Evolutionary conservation across 1,140 invertebrate genomes (phyloP).

Genomic region (Amyelois transitella): DNA sequence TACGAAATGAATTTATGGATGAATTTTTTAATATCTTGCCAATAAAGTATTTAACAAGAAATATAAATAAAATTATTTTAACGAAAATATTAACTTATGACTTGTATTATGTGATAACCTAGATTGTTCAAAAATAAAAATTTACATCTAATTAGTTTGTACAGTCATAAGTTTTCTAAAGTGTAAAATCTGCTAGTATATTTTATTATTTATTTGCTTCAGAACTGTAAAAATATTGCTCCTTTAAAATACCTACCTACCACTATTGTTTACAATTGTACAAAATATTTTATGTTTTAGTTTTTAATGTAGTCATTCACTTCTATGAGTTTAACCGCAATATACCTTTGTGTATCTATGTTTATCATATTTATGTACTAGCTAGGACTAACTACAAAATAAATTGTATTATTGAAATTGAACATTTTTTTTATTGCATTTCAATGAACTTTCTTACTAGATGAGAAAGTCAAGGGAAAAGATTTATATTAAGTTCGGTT

Average conservation of each 20-base stretch:
- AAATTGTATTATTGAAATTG: constrained; percentile 57
- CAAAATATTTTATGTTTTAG: constrained; percentile 42
- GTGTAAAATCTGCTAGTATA: constrained; percentile 37
- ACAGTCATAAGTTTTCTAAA: constrained; percentile 3
- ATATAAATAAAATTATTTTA: constrained; percentile 32
- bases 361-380: constrained; percentile 60
- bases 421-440: constrained; percentile 8
- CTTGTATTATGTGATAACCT: constrained; percentile 61
- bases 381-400: constrained; percentile 61
- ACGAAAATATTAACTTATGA: constrained; percentile 35
- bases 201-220: constrained; percentile 40
- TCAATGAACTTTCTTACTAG: constrained; percentile 1
- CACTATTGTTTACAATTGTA: constrained; percentile 48
- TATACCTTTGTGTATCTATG: constrained; percentile 45
- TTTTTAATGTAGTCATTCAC: constrained; percentile 47
- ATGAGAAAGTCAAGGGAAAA: no score
- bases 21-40: constrained; percentile 65
- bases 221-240: constrained; percentile 5
- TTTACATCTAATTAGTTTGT: constrained; percentile 1
- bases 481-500: no score
- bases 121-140: constrained; percentile 58
- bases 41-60: constrained; percentile 65
- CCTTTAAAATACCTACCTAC: constrained; percentile 21
- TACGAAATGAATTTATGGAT: constrained; percentile 53
- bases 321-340: constrained; percentile 59